Base-by-base conservation (phyloP, 92 coral and sea anemone species). In the Phenganax marumi region DNA sequence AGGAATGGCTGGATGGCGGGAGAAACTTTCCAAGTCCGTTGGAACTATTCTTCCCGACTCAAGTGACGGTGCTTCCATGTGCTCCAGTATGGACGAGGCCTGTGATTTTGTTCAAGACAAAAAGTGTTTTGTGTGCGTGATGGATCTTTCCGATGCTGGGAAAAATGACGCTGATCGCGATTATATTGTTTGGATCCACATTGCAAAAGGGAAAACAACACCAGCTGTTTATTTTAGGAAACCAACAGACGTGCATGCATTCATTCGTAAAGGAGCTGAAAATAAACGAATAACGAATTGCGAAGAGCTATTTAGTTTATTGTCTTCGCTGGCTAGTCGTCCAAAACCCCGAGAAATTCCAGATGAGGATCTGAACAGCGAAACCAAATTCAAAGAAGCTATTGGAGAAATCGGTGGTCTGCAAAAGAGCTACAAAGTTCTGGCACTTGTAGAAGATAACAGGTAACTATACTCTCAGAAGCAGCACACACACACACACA, bases 201-300 rank as follows among this genome's bases (percentile, higher is more conserved):
- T 91, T 52, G 57, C 80, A 13, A 84, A 91, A 77, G 96, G 96
- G 19, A 8, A 85, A 17, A 53, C 81, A 12, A 84, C 50, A 5
- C 24, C 70, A 22, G 11, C 43, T 33, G 21, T 91, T 5, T 75
- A 83, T 49, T 91, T 89, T 26, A 33, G 47, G 14, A 89, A 89
- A 77, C 84, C 21, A 50, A 86, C 81, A 3, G 88, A 91, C 48
- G 85, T 86, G 10, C 92, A 82, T 57, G 96, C 96, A 24, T 91
- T 14, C 55, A 63, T 73, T 55, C 88, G 96, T n/a, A 92, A 86
- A 7, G 96, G 92, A 0, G 79, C 91, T 9, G 92, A 91, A 69
- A 91, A 86, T 17, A 89, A 84, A 70, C 81, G 55, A 21, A 80
- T 91, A 70, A 68, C 68, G 39, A 92, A 91, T 70, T 87, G 72